phyloP scores from a whole-genome alignment of 1,140 invertebrate species.

The Aphaenogaster ashmeadi region DNA sequence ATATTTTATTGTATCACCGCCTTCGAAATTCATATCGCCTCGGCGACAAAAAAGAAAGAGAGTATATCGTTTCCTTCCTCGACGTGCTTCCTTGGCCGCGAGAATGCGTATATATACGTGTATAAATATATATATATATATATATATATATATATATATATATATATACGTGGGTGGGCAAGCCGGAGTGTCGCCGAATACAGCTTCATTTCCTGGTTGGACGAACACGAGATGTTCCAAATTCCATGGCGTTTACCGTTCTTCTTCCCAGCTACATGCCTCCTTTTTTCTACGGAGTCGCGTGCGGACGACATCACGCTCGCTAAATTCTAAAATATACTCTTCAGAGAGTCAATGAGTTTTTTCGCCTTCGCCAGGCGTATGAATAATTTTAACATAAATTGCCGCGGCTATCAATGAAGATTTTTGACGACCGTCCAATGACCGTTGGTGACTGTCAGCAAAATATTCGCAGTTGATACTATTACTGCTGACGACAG shows the following conservation, averaged over 20 bases:
- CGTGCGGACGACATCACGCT: neutral
- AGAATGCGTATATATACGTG: neutral
- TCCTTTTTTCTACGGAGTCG: neutral
- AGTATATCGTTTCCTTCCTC: neutral
- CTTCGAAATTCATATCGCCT: neutral
- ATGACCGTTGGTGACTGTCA: neutral
- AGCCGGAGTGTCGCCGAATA: slow-evolving; percentile 22
- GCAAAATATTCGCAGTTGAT: neutral
- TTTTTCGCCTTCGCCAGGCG: neutral
- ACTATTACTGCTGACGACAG: neutral
- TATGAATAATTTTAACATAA: slow-evolving; percentile 43
- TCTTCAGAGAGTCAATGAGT: neutral
- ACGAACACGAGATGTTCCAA: slow-evolving; percentile 5
- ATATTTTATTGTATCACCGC: neutral
- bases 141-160: too few relatives aligned
- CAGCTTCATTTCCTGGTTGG: slow-evolving; percentile 35
- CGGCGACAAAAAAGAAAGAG: neutral
- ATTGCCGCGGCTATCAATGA: neutral
- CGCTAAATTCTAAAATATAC: neutral
- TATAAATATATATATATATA: too few relatives aligned
- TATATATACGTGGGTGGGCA: neutral
- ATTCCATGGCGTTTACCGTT: slow-evolving; percentile 1
- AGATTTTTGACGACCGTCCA: neutral
- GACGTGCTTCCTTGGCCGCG: too few relatives aligned
- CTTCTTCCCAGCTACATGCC: neutral